Conservation (phyloP, 2,888 invertebrate species). For the Adelphocoris suturalis region DNA sequence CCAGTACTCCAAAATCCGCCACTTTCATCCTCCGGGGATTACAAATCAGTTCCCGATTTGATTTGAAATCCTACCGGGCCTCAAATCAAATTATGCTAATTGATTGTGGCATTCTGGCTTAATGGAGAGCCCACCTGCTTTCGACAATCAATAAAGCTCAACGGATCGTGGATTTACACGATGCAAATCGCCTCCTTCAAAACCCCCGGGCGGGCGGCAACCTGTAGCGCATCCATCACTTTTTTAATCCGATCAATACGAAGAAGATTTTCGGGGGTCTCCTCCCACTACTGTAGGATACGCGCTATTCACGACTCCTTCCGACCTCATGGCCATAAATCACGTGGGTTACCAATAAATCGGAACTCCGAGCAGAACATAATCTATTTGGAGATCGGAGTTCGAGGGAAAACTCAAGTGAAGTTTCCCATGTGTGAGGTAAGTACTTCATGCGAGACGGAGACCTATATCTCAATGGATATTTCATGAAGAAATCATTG, state of each 20-base stretch:
- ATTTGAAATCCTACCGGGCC: constrained; percentile 34
- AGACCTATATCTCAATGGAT: too few species aligned
- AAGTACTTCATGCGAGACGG: too few species aligned
- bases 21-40: constrained; percentile 50
- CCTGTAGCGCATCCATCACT: constrained; percentile 50
- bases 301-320: constrained; percentile 21
- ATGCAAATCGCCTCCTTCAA: constrained; percentile 33
- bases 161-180: constrained; percentile 35
- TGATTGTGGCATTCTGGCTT: constrained; percentile 37
- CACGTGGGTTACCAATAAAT: neutral
- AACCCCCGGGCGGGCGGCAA: constrained; percentile 13
- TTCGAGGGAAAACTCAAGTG: neutral
- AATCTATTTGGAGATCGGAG: neutral
- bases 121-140: constrained; percentile 35
- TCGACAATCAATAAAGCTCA: constrained; percentile 41
- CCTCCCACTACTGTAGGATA: neutral
- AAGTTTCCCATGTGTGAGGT: constrained; percentile 5
- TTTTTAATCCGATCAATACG: constrained; percentile 49
- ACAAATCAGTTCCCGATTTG: constrained; percentile 35
- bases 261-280: constrained; percentile 30
- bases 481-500: too few species aligned
- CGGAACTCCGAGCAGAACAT: neutral
- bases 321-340: constrained; percentile 13
- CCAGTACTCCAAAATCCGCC: neutral
- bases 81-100: constrained; percentile 53